Percentiles rank a stretch among this genome's conserved stretches.
phyloP scores from a whole-genome alignment of 2,888 invertebrate genomes.

The Apodemia hepburni region DNA sequence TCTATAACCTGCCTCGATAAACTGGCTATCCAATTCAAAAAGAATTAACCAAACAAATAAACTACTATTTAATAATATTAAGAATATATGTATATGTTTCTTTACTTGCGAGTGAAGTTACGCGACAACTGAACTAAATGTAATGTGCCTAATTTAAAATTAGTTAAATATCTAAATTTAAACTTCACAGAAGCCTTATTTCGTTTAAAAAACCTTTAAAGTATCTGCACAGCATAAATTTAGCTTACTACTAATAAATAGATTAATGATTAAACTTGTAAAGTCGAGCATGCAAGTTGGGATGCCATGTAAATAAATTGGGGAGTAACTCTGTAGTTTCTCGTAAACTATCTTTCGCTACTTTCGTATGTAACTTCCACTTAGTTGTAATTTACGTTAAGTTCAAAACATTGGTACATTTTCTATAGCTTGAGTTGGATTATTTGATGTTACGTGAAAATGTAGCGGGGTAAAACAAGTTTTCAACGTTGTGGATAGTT shows the following conservation, averaged over 20 bases:
- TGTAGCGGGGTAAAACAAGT: not conserved
- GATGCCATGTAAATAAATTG: slow-evolving; percentile 4
- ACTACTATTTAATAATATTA: too few relatives aligned
- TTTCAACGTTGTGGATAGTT: not conserved
- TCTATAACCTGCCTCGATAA: too few relatives aligned
- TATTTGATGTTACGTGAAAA: slow-evolving; percentile 8
- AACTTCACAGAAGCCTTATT: too few relatives aligned
- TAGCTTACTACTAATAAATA: not conserved
- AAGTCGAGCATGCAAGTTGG: not conserved
- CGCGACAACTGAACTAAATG: too few relatives aligned
- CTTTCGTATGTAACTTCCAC: not conserved
- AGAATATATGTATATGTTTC: too few relatives aligned
- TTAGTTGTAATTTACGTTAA: not conserved
- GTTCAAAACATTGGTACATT: not conserved
- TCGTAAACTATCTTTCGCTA: not conserved
- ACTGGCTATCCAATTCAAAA: too few relatives aligned
- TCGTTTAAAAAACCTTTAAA: too few relatives aligned
- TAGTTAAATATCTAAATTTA: too few relatives aligned
- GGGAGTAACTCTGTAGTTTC: not conserved
- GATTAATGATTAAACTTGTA: not conserved
- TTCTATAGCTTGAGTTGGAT: not conserved
- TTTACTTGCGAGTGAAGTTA: too few relatives aligned
- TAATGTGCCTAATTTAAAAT: too few relatives aligned
- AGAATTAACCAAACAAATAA: too few relatives aligned
- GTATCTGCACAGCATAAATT: not conserved